Conservation (phyloP, 2,888 invertebrate genomes). For the Micoletzkya japonica region DNA sequence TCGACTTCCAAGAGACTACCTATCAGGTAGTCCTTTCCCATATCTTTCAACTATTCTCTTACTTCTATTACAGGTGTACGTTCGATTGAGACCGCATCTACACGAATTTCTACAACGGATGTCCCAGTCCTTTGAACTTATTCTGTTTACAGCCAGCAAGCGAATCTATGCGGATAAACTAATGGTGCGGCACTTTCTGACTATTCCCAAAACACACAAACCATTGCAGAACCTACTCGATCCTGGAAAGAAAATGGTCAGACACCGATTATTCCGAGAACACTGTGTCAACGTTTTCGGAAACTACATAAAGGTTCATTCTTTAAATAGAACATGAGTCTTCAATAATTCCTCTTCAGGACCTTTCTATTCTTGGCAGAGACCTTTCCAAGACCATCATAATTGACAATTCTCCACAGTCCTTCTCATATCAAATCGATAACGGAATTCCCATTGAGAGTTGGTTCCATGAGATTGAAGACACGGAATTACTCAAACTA, state of each 20-base stretch:
- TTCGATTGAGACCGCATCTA: slow-evolving; percentile 86
- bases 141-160: slow-evolving; percentile 92
- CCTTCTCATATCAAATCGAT: slow-evolving; percentile 88
- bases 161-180: slow-evolving; percentile 91
- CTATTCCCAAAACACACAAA: not conserved
- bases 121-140: slow-evolving; percentile 85
- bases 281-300: slow-evolving; percentile 93
- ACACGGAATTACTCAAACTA: slow-evolving; percentile 85
- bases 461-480: slow-evolving; percentile 89
- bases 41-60: not conserved
- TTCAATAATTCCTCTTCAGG: slow-evolving; percentile 64
- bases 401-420: slow-evolving; percentile 83
- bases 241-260: slow-evolving; percentile 84
- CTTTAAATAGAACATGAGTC: not conserved
- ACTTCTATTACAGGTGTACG: slow-evolving; percentile 70
- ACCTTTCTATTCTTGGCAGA: slow-evolving; percentile 86
- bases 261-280: slow-evolving; percentile 85
- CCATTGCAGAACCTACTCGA: slow-evolving; percentile 77
- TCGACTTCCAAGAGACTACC: slow-evolving; percentile 84
- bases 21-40: slow-evolving; percentile 70
- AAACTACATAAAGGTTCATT: slow-evolving; percentile 81
- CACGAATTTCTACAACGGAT: slow-evolving; percentile 87
- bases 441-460: slow-evolving; percentile 96
- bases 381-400: slow-evolving; percentile 86
- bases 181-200: slow-evolving; percentile 66